Evolutionary conservation across 2,113 vertebrate species (phyloP), one percentile per base, ranked within the genome.

Genomic region (Glareola pratincola): DNA sequence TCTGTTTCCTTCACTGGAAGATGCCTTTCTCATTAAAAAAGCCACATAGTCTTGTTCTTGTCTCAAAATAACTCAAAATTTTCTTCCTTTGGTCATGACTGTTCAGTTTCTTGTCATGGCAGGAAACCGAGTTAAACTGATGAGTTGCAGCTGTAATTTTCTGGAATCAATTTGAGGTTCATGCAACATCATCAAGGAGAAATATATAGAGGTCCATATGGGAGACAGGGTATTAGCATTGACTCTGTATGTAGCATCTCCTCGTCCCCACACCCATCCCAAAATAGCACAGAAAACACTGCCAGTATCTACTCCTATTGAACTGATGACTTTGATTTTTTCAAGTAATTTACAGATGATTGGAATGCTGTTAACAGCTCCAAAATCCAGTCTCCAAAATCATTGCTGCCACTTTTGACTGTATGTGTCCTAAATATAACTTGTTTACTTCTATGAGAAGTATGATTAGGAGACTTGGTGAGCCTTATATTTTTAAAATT

Each of bases 21-120:
- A 94, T 91, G 50, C 41, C 39, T 86, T 94, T 86, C 88, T 85
- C 68, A 94, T 94, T 92, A 75, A 71, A 93, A 95, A 96, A 95
- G 59, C 59, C 90, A 92, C 82, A 86, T 12, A 74, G 75, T 32
- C 88, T 88, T 77, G 8, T 89, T 92, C 72, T 92, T 3, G 0
- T 86, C 92, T 89, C 86, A 97, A 91, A 97, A 96, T 97, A 98
- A 89, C 87, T 93, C 85, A 72, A n/a, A 45, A 26, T 74, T 86
- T 96, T 92, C 73, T 88, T 96, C 73, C 85, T 78, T 95, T 96
- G 68, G 64, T 93, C 91, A 75, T 91, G 74, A 95, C 62, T 95
- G 16, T 79, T 93, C 71, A 75, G 50, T 85, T 90, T 54, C 54
- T 72, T 89, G 77, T 78, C 74, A 93, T 51, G 60, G 71, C 71